Base-by-base conservation (phyloP, 1,140 invertebrate genomes). In the Lamellibrachia luymesi region DNA sequence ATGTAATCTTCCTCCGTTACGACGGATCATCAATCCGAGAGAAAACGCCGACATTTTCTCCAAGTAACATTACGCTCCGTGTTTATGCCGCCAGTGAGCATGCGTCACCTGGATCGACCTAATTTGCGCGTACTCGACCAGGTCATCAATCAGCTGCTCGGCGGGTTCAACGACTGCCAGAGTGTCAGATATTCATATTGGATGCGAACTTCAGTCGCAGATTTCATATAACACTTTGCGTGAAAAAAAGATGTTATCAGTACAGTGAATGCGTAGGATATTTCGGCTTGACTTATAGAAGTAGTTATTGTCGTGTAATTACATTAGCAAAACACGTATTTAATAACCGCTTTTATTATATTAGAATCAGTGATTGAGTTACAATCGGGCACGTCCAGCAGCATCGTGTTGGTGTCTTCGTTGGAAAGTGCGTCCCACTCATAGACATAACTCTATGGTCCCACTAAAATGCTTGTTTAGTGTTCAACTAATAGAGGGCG, bases 21-120 rank as follows among this genome's bases (percentile, higher is more conserved):
- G 25, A 80, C 64, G 64, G 64, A 2, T 80, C 64, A 80, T 80
- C 4, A 80, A 80, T 80, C 64, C 17, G 64, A 80, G 64, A 6
- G 64, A 22, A 80, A 80, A 80, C 64, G 64, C 64, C 64, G 64
- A 80, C 64, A 80, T 80, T 80, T 80, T 80, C 64, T 80, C 25
- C 64, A 17, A 80, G 64, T 80, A 80, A 80, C 64, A 80, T 80
- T 80, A 80, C 64, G 64, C 64, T 80, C 64, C 64, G 64, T 80
- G 64, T 80, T 80, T 80, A 80, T 80, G 64, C 64, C 13, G 64
- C 64, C 64, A 80, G 64, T 80, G 64, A 80, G 64, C 64, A 80
- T 80, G 64, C 64, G 64, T 80, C 64, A 80, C 64, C 64, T 80
- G 64, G 64, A 80, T 80, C 64, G 64, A 80, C 64, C 64, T 80